phyloP scores from a whole-genome alignment of 2,888 invertebrate genomes.

The Isoperla grammatica region DNA sequence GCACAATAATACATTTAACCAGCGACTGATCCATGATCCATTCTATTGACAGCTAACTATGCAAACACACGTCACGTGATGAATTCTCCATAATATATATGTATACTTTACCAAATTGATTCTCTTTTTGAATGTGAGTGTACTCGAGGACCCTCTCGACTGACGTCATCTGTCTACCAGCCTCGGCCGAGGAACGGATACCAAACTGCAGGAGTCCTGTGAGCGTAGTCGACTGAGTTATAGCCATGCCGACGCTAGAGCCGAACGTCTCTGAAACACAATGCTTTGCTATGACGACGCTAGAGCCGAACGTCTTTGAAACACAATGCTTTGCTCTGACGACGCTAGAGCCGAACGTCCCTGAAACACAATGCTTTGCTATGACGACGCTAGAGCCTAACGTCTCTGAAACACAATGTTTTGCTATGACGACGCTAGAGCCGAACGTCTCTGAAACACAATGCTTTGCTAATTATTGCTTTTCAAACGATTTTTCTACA shows the following conservation, averaged over 20 bases:
- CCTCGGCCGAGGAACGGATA: conserved; percentile 72
- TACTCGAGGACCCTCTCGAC: conserved; percentile 80
- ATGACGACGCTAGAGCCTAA: conserved; percentile 55
- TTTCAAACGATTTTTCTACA: too few relatives aligned
- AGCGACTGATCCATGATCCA: too few relatives aligned
- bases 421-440: too few relatives aligned
- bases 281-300: conserved; percentile 43
- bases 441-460: too few relatives aligned
- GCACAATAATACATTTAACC: too few relatives aligned
- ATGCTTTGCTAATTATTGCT: too few relatives aligned
- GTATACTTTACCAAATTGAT: conserved; percentile 45
- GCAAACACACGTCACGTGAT: too few relatives aligned
- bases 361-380: conserved; percentile 19
- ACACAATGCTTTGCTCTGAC: background rate
- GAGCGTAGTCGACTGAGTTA: conserved; percentile 65
- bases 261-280: conserved; percentile 45
- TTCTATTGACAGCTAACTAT: too few relatives aligned
- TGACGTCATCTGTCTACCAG: conserved; percentile 67
- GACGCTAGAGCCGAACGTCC: conserved; percentile 58
- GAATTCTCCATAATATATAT: too few relatives aligned
- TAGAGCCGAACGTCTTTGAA: conserved; percentile 51
- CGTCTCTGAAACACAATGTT: conserved; percentile 38
- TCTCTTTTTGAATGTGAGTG: conserved; percentile 66
- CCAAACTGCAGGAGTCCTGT: conserved; percentile 79
- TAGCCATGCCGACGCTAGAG: conserved; percentile 64